Evolutionary conservation across 2,797 vertebrate genomes (phyloP).

Genomic region (Centroberyx gerrardi): DNA sequence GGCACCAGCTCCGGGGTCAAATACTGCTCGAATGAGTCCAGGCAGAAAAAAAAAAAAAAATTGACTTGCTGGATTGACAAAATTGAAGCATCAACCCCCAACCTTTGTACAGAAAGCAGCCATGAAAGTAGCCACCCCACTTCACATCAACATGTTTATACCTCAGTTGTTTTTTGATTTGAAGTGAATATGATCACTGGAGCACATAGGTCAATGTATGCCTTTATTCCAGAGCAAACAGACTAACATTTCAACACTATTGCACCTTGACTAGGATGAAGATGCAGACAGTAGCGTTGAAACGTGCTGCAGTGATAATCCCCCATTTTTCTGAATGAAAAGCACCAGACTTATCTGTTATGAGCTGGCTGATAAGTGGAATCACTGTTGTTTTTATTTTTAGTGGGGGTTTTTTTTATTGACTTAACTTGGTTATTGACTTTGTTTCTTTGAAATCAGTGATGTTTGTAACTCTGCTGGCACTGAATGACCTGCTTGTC

Average conservation of each 20-base stretch:
- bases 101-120: not conserved
- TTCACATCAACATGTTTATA: not conserved
- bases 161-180: not conserved
- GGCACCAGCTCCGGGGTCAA: slow-evolving; percentile 8
- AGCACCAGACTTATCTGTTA: no score
- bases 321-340: no score
- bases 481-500: slow-evolving; percentile 26
- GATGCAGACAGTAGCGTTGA: no score
- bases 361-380: no score
- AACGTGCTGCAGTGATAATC: no score
- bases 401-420: not conserved
- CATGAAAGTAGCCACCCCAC: not conserved
- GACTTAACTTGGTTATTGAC: no score
- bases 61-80: not conserved
- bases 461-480: slow-evolving; percentile 19
- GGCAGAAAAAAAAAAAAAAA: not conserved
- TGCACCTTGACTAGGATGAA: no score
- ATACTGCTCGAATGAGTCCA: not conserved
- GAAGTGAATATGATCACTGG: not conserved
- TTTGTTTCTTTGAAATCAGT: slow-evolving; percentile 14
- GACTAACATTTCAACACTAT: no score
- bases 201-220: not conserved
- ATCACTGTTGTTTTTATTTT: not conserved
- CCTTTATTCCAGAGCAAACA: no score
- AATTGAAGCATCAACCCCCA: slow-evolving; percentile 2